phyloP scores from a whole-genome alignment of 2,797 vertebrate genomes.

The Aeoliscus strigatus region DNA sequence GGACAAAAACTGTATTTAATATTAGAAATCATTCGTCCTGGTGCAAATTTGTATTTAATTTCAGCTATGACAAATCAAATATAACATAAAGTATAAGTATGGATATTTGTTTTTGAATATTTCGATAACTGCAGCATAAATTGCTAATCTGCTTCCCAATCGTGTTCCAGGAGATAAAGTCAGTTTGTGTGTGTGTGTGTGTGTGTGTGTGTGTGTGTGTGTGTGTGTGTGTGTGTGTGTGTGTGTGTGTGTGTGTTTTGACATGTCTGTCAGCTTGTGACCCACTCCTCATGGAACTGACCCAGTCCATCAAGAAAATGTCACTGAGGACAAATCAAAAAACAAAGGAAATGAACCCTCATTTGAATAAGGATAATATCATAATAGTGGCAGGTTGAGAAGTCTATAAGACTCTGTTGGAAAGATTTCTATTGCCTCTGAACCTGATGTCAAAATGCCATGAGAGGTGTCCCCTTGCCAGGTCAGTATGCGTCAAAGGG shows the following conservation, averaged over 20 bases:
- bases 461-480: slow-evolving; percentile 73
- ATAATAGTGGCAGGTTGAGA: slow-evolving; percentile 73
- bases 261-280: slow-evolving; percentile 79
- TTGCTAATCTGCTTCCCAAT: slow-evolving; percentile 17
- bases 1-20: slow-evolving; percentile 10
- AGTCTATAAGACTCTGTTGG: slow-evolving; percentile 71
- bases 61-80: too few relatives aligned
- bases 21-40: neutral
- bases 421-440: slow-evolving; percentile 71
- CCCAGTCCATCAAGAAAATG: slow-evolving; percentile 76
- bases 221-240: slow-evolving; percentile 74
- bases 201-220: slow-evolving; percentile 36
- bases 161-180: slow-evolving; percentile 36
- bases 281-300: slow-evolving; percentile 72
- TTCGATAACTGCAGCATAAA: neutral
- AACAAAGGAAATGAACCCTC: slow-evolving; percentile 73
- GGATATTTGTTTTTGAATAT: neutral
- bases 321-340: slow-evolving; percentile 73
- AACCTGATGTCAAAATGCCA: slow-evolving; percentile 74
- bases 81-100: neutral
- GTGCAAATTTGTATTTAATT: neutral
- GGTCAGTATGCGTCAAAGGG: slow-evolving; percentile 74
- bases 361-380: slow-evolving; percentile 78
- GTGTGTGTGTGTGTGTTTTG: slow-evolving; percentile 58
- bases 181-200: slow-evolving; percentile 36